Base-by-base conservation (phyloP, 1,140 invertebrate species). In the Drosophila carrolli region DNA sequence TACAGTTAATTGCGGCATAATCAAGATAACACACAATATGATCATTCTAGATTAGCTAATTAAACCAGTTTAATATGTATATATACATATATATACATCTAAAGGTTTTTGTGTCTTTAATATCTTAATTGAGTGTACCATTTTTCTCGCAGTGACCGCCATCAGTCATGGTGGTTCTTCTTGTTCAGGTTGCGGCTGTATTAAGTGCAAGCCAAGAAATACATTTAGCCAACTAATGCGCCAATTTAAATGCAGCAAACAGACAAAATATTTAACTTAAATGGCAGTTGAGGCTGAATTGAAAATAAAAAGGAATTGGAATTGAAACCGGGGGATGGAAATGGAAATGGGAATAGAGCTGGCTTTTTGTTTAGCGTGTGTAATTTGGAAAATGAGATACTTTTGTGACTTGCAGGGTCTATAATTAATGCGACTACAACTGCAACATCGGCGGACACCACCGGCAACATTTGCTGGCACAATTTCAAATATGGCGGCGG, bases 341-440 rank as follows among this genome's bases (percentile, higher is more conserved):
- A 54, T 65, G 32, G 60, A 16, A 51, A 57, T 65, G 65, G 60
- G 32, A 29, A 41, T 60, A 55, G 46, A 68, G 59, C 57, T 65
- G 62, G 74, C 46, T 53, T 38, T 75, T 57, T 59, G 61, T 68
- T 58, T 71, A 43, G 38, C 58, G 75, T 81, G 58, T 72, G 82
- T 78, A 86, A 86, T 86, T 86, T 86, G 48, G 47, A 76, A 86
- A 88, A 86, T 86, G 79, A 86, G 83, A 88, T 86, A 86, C 83
- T 86, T 83, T 86, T 88, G 83, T 81, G 75, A 76, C 75, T 81
- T 72, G 82, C 66, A 70, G 67, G 61, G 58, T 73, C 71, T 86
- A 77, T 88, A 86, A 86, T 86, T 86, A 86, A 86, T 83, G 68
- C 67, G 66, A 85, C 70, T 71, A 66, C 82, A 57, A 62, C 59